Conservation (phyloP, 2,797 vertebrate genomes). For the Dendrocincla tyrannina region DNA sequence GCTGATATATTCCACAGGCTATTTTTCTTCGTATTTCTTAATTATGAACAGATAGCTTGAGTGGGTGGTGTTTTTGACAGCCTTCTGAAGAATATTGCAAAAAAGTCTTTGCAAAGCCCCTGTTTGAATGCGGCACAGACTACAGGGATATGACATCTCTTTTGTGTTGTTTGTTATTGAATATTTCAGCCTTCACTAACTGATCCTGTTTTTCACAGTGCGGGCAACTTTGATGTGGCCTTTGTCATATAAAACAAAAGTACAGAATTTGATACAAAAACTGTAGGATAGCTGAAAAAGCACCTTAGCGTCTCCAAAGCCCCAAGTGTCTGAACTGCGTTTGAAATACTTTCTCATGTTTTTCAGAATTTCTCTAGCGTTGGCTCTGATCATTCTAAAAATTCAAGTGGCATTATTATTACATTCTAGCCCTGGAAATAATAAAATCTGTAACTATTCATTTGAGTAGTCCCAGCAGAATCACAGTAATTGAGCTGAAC, state of each 20-base stretch:
- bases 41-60: not conserved
- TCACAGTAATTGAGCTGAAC: not conserved
- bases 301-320: not conserved
- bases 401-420: not conserved
- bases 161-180: slow-evolving; percentile 34
- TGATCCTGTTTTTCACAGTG: not conserved
- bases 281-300: not conserved
- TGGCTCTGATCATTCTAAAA: not conserved
- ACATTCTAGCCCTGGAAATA: not conserved
- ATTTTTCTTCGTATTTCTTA: not conserved
- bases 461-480: not conserved
- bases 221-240: slow-evolving; percentile 19
- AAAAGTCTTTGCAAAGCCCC: not conserved
- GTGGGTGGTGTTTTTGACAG: not conserved
- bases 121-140: not conserved
- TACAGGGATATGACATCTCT: slow-evolving; percentile 5
- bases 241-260: not conserved
- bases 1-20: not conserved
- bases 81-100: not conserved
- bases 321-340: not conserved
- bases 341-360: not conserved
- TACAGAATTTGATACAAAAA: slow-evolving; percentile 12
- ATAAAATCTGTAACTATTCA: not conserved
- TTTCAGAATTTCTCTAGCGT: not conserved
- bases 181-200: not conserved